Base-by-base conservation (phyloP, 1,140 invertebrate genomes). In the Magallana ariakensis region DNA sequence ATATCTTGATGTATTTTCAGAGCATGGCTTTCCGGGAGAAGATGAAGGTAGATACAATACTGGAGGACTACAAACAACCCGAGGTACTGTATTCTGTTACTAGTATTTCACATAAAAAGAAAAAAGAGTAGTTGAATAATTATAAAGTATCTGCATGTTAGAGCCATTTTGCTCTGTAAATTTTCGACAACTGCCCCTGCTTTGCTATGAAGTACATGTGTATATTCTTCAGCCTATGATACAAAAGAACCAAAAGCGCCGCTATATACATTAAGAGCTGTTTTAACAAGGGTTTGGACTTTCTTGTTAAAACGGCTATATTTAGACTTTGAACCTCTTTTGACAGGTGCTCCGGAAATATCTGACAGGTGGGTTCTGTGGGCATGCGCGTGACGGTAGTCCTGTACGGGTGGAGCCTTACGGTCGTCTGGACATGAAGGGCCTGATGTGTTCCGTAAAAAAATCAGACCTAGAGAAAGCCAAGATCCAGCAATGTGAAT, bases 341-440 rank as follows among this genome's bases (percentile, higher is more conserved):
- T 83, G 82, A 58, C 54, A 93, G 94, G 92, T 94, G 0, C 91
- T 98, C 1, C 94, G 95, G 26, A 96, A 96, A 87, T 97, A 97
- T 93, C 95, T 97, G 90, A 97, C 98, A 0, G 96, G 96, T 81
- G 97, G 97, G 62, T 94, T 96, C 0, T 95, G 95, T 81, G 98
- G 98, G 2, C 97, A 96, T 90, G 98, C 98, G 92, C 97, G 97
- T 90, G 97, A 97, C 89, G 97, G 97, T 11, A 96, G 97, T 22
- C 97, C 97, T 92, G 94, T 95, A 1, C 89, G 92, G 55, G 91
- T 95, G 15, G 94, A 95, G 85, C 91, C 92, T 15, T 95, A 92
- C 88, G 95, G 95, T 3, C 85, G 90, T 9, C 90, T 94, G 85
- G 95, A 95, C 88, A 94, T 95, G 83, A 95, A 94, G 87, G 97